Evolutionary conservation across 2,797 vertebrate genomes (phyloP).

Genomic region (Gambelia wislizenii): DNA sequence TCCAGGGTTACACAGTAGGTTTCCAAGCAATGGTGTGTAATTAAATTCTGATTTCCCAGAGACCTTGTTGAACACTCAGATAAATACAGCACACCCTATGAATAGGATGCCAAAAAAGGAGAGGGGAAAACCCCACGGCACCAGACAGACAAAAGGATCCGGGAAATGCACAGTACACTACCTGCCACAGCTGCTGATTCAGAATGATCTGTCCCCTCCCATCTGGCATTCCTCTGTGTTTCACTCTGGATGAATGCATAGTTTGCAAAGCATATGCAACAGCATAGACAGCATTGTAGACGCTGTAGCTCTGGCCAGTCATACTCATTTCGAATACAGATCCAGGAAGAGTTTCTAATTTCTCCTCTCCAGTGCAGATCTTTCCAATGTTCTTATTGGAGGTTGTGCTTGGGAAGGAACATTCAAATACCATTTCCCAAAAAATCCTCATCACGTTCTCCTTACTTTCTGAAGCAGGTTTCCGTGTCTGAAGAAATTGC

Average conservation of each 20-base stretch:
- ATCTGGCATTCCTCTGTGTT: not conserved
- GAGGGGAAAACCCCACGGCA: not conserved
- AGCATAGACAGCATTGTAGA: slow-evolving; percentile 1
- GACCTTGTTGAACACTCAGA: too few relatives aligned
- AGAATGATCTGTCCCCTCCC: not conserved
- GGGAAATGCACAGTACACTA: not conserved
- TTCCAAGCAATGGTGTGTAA: too few relatives aligned
- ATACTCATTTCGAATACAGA: not conserved
- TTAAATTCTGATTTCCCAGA: too few relatives aligned
- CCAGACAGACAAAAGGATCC: too few relatives aligned
- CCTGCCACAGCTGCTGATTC: not conserved
- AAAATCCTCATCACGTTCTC: not conserved
- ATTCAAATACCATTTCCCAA: slow-evolving; percentile 1
- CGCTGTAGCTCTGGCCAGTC: not conserved
- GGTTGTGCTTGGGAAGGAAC: not conserved
- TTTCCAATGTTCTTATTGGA: not conserved
- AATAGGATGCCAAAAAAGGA: not conserved
- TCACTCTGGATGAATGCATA: not conserved
- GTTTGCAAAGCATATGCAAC: not conserved
- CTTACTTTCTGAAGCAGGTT: not conserved
- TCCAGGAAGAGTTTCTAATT: not conserved
- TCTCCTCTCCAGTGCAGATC: not conserved
- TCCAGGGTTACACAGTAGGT: too few relatives aligned
- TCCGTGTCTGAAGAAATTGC: not conserved
- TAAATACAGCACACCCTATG: too few relatives aligned